These are phyloP conservation scores for Platichthys flesus DNA, from an alignment of 2,113 vertebrate species.

Conservation along the genomic window DNA sequence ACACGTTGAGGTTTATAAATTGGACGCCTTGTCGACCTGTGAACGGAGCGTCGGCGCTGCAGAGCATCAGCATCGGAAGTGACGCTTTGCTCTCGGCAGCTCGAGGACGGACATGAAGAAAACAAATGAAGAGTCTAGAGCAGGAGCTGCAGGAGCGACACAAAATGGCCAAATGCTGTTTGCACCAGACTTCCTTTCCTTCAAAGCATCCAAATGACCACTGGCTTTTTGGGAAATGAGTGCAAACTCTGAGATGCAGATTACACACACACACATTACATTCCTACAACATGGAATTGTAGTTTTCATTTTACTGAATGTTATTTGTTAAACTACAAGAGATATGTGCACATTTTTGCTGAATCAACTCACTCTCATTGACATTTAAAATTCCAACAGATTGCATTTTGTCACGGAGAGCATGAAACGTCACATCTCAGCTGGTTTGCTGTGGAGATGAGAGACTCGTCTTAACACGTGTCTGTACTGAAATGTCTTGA, in stretches of 20 bases:
- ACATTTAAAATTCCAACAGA: background rate
- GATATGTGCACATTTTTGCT: background rate
- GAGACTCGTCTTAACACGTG: too few species aligned
- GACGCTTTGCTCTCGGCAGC: background rate
- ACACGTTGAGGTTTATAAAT: background rate
- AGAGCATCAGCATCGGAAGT: constrained; percentile 2
- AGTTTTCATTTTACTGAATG: background rate
- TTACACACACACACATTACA: background rate
- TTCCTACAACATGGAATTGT: background rate
- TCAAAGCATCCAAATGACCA: background rate
- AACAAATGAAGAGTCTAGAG: background rate
- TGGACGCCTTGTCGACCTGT: background rate
- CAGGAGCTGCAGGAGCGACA: background rate
- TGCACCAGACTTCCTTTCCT: background rate
- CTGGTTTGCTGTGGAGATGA: background rate
- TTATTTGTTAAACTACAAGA: background rate
- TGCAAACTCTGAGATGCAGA: background rate
- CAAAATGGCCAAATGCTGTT: background rate
- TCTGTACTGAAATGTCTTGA: background rate
- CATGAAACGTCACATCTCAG: background rate
- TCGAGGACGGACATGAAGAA: constrained; percentile 21
- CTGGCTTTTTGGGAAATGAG: background rate
- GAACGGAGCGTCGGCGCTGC: constrained; percentile 34
- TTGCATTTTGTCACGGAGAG: background rate
- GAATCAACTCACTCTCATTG: background rate